phyloP scores from a whole-genome alignment of 2,888 invertebrate species.

The Oscheius sp. region DNA sequence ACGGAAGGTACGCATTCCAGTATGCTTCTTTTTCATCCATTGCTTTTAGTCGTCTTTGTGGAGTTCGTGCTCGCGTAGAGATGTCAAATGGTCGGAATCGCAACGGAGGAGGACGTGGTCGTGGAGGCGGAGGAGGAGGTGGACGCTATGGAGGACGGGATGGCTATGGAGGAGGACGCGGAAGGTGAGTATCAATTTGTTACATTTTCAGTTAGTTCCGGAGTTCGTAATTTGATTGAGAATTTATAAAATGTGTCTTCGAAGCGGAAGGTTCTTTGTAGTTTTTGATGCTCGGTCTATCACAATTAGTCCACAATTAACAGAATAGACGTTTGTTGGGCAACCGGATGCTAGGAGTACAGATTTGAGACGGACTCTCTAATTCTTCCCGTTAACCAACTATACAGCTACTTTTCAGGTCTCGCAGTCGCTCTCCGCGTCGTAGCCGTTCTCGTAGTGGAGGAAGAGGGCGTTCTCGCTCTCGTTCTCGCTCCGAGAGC shows the following conservation, averaged over 20 bases:
- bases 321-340: too few species aligned
- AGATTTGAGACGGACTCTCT: too few species aligned
- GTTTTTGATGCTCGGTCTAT: too few species aligned
- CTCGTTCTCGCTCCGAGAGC: conserved; percentile 23
- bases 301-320: too few species aligned
- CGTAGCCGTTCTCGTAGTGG: conserved; percentile 2
- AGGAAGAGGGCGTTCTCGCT: neutral
- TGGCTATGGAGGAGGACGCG: conserved; percentile 18
- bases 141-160: conserved; percentile 60
- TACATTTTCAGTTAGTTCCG: too few species aligned
- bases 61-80: conserved; percentile 75
- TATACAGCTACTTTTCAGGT: conserved; percentile 32
- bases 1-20: conserved; percentile 79
- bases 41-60: conserved; percentile 73
- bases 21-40: conserved; percentile 25
- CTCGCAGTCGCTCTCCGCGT: conserved; percentile 31
- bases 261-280: too few species aligned
- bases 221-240: too few species aligned
- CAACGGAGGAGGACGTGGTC: conserved; percentile 63
- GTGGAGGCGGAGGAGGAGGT: conserved; percentile 58
- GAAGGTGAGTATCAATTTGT: too few species aligned
- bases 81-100: conserved; percentile 74
- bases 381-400: too few species aligned
- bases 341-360: neutral
- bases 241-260: too few species aligned